A percentile compares a stretch with the other conserved stretches of the same genome.
Conservation (phyloP, 1,140 invertebrate genomes). For the Philotrypesis tridentata region DNA sequence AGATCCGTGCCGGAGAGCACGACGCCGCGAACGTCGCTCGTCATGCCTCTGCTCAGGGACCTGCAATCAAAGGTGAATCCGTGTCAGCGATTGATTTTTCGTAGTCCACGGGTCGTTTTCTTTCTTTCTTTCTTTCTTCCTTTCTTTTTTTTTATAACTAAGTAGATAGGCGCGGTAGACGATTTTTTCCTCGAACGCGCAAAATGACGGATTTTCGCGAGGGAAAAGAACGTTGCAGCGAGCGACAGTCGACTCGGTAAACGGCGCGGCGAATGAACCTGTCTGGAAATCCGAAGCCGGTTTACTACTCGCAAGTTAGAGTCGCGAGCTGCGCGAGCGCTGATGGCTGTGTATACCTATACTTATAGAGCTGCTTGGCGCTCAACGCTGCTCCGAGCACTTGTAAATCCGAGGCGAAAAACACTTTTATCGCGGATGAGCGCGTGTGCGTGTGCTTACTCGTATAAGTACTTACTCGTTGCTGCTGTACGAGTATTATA, state of each 20-base stretch:
- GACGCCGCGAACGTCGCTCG: conserved; percentile 58
- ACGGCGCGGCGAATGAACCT: neutral
- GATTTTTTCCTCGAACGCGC: too few species aligned
- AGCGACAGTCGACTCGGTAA: neutral
- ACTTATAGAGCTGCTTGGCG: neutral
- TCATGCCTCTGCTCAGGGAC: conserved; percentile 59
- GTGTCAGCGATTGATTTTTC: neutral
- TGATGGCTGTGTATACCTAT: neutral
- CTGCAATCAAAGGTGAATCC: conserved; percentile 46
- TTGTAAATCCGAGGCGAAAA: neutral
- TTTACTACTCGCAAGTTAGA: too few species aligned
- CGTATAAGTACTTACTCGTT: too few species aligned
- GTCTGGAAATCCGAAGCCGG: neutral
- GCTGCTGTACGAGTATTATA: neutral
- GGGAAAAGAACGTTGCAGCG: neutral
- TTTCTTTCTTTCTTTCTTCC: neutral
- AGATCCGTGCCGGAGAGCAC: conserved; percentile 64
- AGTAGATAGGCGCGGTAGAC: too few species aligned
- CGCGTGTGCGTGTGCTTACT: neutral
- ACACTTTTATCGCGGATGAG: neutral
- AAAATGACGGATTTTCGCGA: too few species aligned
- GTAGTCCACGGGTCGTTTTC: too few species aligned
- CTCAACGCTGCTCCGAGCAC: too few species aligned
- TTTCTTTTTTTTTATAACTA: too few species aligned
- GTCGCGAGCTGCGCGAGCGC: neutral